Base-by-base conservation (phyloP, 2,797 vertebrate genomes). In the Premnoplex brunnescens region DNA sequence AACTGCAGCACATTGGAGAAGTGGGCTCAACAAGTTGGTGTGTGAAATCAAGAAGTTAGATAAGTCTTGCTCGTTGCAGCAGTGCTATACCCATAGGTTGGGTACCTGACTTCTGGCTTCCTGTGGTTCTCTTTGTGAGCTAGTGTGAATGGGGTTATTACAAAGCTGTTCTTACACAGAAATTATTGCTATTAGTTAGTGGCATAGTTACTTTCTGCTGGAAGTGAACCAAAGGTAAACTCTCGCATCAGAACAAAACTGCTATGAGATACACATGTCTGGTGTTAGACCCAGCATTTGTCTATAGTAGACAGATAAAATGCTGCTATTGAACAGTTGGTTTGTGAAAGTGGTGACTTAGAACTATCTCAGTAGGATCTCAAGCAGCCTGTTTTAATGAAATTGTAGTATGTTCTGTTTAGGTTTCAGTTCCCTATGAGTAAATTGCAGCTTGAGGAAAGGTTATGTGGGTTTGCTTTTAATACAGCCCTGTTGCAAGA, bases 11-110 rank as follows among this genome's bases (percentile, higher is more conserved):
- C 32, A 8, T 55, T 2, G 10, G 55, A 37, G 51, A 26, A 64
- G 27, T 73, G 75, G 59, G 37, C 46, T 80, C 1, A 1, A 19
- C 43, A 80, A 84, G 48, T 21, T 88, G 26, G 32, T 71, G 34
- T 64, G 36, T 62, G 71, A 80, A 91, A 58, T 14, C 71, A 72
- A 46, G 60, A 62, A 81, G 44, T 8, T 19, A 52, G 48, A 43
- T 43, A 17, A 58, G 63, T 77, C 77, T 56, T 93, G 85, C 78
- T 88, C 74, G 79, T 18, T 54, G 36, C 15, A 77, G 77, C 91
- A 60, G 8, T 43, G 43, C 77, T 93, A 56, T 14, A 95, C 89
- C 91, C 63, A 28, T 74, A 82, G 51, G 62, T 96, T 97, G 91
- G 76, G 52, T 81, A 56, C 75, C 59, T 89, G 77, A 60, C 71